Percentiles rank a stretch among this genome's conserved stretches.
Evolutionary conservation across 2,113 vertebrate species (phyloP).

Genomic region (Forbesichthys agassizii): DNA sequence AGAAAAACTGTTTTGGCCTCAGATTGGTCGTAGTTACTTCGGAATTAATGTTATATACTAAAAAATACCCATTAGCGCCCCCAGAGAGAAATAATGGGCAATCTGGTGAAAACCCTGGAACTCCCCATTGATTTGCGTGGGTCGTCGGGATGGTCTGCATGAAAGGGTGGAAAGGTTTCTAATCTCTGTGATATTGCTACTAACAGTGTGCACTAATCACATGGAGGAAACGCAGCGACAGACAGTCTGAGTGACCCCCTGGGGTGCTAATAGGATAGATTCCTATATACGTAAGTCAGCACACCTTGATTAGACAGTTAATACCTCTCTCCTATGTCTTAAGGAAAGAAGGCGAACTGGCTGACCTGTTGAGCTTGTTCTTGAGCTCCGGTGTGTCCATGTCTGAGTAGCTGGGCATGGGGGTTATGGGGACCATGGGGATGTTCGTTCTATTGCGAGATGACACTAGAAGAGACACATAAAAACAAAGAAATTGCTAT

Average conservation of each 20-base stretch:
- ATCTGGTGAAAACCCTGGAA: too few species aligned
- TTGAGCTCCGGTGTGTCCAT: constrained; percentile 95
- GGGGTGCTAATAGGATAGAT: constrained; percentile 34
- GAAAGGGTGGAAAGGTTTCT: too few species aligned
- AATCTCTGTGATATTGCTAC: too few species aligned
- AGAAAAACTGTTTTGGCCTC: too few species aligned
- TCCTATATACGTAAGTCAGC: constrained; percentile 10
- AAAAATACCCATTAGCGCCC: too few species aligned
- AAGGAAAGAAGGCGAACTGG: background rate
- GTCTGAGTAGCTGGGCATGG: constrained; percentile 88
- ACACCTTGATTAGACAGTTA: constrained; percentile 8
- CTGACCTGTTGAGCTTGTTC: constrained; percentile 87
- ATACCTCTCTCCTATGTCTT: background rate
- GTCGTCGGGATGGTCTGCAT: too few species aligned
- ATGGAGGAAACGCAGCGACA: background rate
- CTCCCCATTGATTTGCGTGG: too few species aligned
- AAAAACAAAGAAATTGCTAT: constrained; percentile 7
- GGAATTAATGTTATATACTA: too few species aligned
- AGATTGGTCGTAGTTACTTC: too few species aligned
- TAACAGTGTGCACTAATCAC: too few species aligned
- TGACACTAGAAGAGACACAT: constrained; percentile 60
- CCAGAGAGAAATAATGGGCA: too few species aligned
- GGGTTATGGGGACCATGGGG: constrained; percentile 82
- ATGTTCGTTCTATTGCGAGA: constrained; percentile 46
- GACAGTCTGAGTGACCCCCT: constrained; percentile 21